These are phyloP conservation scores for Erythrocercus mccallii DNA, from an alignment of 2,113 vertebrate species.

Conservation along the genomic window DNA sequence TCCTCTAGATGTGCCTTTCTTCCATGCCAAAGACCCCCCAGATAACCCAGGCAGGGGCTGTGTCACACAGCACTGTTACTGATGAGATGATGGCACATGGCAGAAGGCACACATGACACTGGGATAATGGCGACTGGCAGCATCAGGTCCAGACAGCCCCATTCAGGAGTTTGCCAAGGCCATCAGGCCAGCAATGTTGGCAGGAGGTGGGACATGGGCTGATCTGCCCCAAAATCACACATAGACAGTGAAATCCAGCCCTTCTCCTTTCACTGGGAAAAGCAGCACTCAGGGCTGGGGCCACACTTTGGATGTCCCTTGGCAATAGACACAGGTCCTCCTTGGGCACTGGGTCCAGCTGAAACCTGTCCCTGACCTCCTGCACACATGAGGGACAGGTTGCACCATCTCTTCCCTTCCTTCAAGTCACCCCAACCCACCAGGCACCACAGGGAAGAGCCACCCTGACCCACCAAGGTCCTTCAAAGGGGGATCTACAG, in stretches of 20 bases:
- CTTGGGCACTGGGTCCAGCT: background rate
- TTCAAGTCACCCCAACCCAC: background rate
- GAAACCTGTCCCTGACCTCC: background rate
- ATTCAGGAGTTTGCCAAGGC: background rate
- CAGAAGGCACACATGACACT: background rate
- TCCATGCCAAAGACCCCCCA: background rate
- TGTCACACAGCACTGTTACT: slow-evolving; percentile 17
- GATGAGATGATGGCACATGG: background rate
- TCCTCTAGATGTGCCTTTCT: background rate
- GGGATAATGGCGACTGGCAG: background rate
- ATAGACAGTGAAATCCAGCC: background rate
- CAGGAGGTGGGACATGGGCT: background rate
- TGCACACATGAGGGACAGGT: background rate
- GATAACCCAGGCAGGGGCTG: background rate
- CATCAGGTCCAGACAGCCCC: background rate
- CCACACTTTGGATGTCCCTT: background rate
- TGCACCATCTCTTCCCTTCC: background rate
- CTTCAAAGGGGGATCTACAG: background rate
- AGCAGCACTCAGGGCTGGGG: background rate
- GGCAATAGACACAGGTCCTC: background rate
- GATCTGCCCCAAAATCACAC: background rate
- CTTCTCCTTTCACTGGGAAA: background rate
- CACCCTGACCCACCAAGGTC: background rate
- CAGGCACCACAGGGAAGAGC: background rate
- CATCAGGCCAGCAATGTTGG: fast-evolving